Evolutionary conservation across 2,888 invertebrate genomes (phyloP).

Genomic region (Leucophenga maculata): DNA sequence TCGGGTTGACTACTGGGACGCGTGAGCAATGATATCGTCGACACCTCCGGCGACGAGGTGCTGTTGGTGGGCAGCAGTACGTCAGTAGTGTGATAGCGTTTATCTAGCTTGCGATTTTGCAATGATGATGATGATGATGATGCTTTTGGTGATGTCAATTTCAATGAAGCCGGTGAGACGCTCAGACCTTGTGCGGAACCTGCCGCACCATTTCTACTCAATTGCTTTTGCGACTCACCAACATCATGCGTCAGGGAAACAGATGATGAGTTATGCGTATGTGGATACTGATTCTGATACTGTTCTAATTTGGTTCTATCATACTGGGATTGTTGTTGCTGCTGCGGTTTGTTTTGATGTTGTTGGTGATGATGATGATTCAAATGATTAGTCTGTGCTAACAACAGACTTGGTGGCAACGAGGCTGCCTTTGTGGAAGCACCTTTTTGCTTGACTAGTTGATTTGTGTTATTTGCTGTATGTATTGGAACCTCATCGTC

Average conservation of each 20-base stretch:
- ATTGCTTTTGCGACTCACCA: conserved; percentile 47
- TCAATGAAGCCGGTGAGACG: conserved; percentile 33
- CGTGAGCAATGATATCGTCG: neutral
- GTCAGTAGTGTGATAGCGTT: conserved; percentile 22
- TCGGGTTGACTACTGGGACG: conserved; percentile 16
- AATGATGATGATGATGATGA: neutral
- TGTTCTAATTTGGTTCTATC: neutral
- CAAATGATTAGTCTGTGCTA: neutral
- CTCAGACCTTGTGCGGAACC: neutral
- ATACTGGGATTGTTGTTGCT: neutral
- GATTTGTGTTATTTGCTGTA: neutral
- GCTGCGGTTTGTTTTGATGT: conserved; percentile 23
- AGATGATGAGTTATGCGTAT: conserved; percentile 1
- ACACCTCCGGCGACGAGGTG: neutral
- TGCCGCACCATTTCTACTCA: neutral
- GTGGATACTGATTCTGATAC: conserved; percentile 43
- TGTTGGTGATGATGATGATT: conserved; percentile 24
- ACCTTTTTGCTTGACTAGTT: conserved; percentile 9
- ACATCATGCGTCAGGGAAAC: conserved; percentile 18
- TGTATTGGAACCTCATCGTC: neutral
- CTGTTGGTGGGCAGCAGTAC: neutral
- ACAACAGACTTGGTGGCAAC: conserved; percentile 51
- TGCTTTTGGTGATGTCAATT: conserved; percentile 13
- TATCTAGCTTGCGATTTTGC: conserved; percentile 16
- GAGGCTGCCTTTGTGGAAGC: conserved; percentile 50